Base-by-base conservation (phyloP, 2,888 invertebrate species). In the Ceratothoa steindachneri region DNA sequence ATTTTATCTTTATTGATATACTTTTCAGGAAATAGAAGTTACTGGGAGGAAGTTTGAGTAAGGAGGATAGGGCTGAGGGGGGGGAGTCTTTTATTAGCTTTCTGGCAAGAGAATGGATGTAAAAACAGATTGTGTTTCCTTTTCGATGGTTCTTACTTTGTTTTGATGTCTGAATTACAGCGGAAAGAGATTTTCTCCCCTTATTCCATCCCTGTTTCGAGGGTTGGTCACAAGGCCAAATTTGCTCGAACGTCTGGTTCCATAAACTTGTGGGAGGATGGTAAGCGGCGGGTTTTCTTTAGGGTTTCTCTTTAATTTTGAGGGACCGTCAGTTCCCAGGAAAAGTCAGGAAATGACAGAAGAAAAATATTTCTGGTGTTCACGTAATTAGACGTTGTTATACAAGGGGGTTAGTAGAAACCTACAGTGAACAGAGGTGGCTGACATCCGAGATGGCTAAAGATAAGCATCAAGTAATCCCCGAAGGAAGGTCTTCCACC, bases 401-500 rank as follows among this genome's bases (percentile, higher is more conserved):
- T 76, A 73, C 73, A 69, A 73, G 73, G 73, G 75, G 55, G 75
- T 64, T 68, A n/a, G n/a, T n/a, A 70, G 75, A 41, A 68, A 75
- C 68, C 64, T 68, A 71, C 71, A 68, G 71, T 68, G 74, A 67
- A 72, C 74, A 75, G 71, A 72, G 69, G 76, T 64, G 73, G 73
- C 76, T 76, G 76, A 76, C 76, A 76, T 75, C 76, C 67, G 73
- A 76, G 76, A 76, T 76, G 76, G 73, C 70, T 64, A 60, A 31
- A 76, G 76, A 76, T 76, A 76, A 76, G 73, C 31, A 71, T 67
- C 24, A 55, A 31, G 69, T 66, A 67, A 73, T 66, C 72, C n/a
- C 69, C 60, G 68, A 64, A n/a, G 64, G 30, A n/a, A 29, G 55
- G 31, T 12, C 22, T 52, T 53, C 51, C 66, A 29, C 76, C 76